These are phyloP conservation scores for Papilio demoleus DNA, from an alignment of 2,888 invertebrate species.

Conservation along the genomic window DNA sequence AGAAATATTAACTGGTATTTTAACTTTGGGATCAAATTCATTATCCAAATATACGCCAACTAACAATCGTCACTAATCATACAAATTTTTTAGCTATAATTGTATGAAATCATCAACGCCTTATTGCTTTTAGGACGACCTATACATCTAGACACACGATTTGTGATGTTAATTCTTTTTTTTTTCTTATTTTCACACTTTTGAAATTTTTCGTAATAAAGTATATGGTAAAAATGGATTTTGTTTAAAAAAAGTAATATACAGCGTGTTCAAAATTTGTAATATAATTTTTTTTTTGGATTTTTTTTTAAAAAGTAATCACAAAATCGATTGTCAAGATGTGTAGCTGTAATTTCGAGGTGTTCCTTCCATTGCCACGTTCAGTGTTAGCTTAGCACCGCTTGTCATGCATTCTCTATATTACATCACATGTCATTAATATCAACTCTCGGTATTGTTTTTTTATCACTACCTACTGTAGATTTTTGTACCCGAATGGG, in stretches of 20 bases:
- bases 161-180: constrained; percentile 10
- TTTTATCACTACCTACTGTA: constrained; percentile 37
- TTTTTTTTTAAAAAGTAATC: neutral
- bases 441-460: constrained; percentile 44
- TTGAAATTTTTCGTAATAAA: too few species aligned
- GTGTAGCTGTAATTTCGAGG: constrained; percentile 8
- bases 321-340: constrained; percentile 28
- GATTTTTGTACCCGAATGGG: constrained; percentile 45
- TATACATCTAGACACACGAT: constrained; percentile 16
- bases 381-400: constrained; percentile 43
- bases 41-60: constrained; percentile 16
- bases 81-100: constrained; percentile 24
- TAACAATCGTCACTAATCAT: constrained; percentile 43
- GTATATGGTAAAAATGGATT: too few species aligned
- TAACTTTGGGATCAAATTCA: constrained; percentile 8
- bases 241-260: neutral
- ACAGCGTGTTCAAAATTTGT: neutral
- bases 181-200: too few species aligned
- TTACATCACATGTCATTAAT: constrained; percentile 48
- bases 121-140: constrained; percentile 17
- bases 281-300: neutral
- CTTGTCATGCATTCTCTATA: constrained; percentile 56
- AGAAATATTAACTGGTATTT: constrained; percentile 16
- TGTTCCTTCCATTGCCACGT: constrained; percentile 11
- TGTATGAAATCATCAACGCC: neutral